Evolutionary conservation across 2,113 vertebrate genomes (phyloP), one percentile per base, ranked within the genome.

Genomic region (Grantiella picta): DNA sequence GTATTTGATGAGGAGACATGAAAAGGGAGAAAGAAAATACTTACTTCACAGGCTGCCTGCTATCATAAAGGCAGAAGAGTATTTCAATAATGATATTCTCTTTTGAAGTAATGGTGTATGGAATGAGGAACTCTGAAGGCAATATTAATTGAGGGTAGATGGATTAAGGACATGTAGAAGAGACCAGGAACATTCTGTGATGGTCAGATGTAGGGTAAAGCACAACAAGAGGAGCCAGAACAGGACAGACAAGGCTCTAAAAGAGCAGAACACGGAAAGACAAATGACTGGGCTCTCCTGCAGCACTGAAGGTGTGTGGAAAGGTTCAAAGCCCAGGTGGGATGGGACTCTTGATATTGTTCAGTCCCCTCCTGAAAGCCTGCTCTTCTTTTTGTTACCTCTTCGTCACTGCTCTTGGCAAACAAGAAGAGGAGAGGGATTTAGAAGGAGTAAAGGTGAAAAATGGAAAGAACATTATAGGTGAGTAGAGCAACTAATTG

Each of bases 31-130:
- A 83, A 77, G 63, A 72, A 85, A 83, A 77, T 28, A 54, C 64
- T 83, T 0, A 0, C 15, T 93, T 29, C 35, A 70, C 76, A 63
- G 5, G 7, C 38, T 93, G 75, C 79, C 54, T 73, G 63, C 71
- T 92, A 78, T 92, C 80, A 89, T 89, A 86, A 92, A 95, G 35
- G 68, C 89, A 93, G 54, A 35, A 66, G 35, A 83, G 68, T 92
- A 92, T 89, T 92, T 83, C 16, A 89, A 36, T 85, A 84, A 92
- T 77, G 0, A 83, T 66, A 63, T 12, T 83, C 33, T 83, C 36
- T 89, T 92, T 81, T 63, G 83, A 90, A 93, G 76, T 90, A 89
- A 90, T 56, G 38, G 35, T 59, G 14, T 83, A 64, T 81, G 66
- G 38, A 92, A 63, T 75, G 23, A 81, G 40, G n/a, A 80, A 73